phyloP scores from a whole-genome alignment of 2,797 vertebrate genomes.

The Artibeus jamaicensis region DNA sequence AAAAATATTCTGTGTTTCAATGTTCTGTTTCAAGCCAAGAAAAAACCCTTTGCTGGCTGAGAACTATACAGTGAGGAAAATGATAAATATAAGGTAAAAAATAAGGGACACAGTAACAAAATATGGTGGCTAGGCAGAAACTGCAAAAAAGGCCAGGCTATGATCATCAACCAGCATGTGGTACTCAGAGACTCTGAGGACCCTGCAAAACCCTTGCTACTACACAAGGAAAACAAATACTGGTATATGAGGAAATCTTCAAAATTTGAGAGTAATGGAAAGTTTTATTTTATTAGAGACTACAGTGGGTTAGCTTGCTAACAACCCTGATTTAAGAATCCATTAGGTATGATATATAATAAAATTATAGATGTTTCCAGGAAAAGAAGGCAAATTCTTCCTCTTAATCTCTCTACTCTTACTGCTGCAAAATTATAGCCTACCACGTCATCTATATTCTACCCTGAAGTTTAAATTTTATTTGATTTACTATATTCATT shows the following conservation, averaged over 20 bases:
- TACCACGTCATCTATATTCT: background rate
- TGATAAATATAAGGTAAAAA: background rate
- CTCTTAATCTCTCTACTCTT: background rate
- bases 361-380: background rate
- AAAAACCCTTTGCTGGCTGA: background rate
- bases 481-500: background rate
- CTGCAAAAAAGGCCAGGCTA: background rate
- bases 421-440: background rate
- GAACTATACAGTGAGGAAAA: background rate
- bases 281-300: background rate
- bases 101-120: background rate
- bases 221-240: background rate
- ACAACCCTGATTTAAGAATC: conserved; percentile 36
- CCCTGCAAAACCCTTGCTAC: background rate
- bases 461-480: background rate
- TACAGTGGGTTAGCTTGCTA: background rate
- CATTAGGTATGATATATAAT: background rate
- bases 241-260: background rate
- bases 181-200: background rate
- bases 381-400: conserved; percentile 1
- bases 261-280: background rate
- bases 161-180: background rate
- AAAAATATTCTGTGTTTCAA: conserved; percentile 14
- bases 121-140: background rate
- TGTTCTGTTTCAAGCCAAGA: background rate